Base-by-base conservation (phyloP, 2,888 invertebrate species). In the Tetropium fuscum region DNA sequence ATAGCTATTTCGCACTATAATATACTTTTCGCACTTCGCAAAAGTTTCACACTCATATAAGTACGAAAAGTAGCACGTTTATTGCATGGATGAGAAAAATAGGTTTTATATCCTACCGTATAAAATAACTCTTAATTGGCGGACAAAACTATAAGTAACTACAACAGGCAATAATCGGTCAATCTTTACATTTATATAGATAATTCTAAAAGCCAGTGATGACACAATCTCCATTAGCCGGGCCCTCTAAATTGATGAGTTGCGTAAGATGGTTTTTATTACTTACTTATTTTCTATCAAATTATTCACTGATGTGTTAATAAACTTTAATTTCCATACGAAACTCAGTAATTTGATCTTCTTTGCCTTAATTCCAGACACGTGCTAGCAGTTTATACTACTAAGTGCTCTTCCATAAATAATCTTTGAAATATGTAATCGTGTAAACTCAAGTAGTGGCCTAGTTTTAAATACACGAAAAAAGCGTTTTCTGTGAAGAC, bases 221-320 rank as follows among this genome's bases (percentile, higher is more conserved):
- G 34, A 36, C 16, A 48, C 48, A 19, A 22, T 13, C 34, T 36
- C 22, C 48, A 48, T 48, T 36, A 36, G 22, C n/a, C 32, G 8
- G n/a, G n/a, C 13, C 22, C 13, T 48, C n/a, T 16, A 51, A 51
- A 38, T 40, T 40, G 11, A 27, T 40, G 27, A 48, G 16, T 34
- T 44, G 13, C 20, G 22, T 13, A 16, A 51, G 27, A 27, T 51
- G 36, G 38, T 20, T 48, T 51, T 51, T 51, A 51, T 40, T 38
- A 27, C 49, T 40, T 16, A 36, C 20, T 36, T 13, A 40, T 27
- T 40, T 51, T 38, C 25, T 45, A 45, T 45, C 3, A 45, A 27
- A 27, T 27, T 25, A 16, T 15, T 38, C 25, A 16, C 16, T 8
- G 49, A 51, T 51, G 49, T 40, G 27, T 51, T 27, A 40, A 51